These are phyloP conservation scores for Eupithecia dodoneata DNA, from an alignment of 2,888 invertebrate genomes.

Conservation along the genomic window DNA sequence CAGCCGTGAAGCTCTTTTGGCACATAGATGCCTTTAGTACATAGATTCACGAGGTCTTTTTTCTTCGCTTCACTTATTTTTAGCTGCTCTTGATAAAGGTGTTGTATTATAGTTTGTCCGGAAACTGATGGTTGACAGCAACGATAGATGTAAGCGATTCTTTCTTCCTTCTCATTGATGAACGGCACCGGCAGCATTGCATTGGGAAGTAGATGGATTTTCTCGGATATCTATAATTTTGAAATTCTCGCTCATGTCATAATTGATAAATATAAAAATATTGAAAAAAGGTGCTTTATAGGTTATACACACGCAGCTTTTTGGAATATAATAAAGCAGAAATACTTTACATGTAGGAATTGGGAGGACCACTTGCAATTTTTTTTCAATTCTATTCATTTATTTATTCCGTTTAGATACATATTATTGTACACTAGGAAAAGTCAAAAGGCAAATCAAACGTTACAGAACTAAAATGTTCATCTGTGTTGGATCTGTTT, in stretches of 20 bases:
- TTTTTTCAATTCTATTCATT: no score
- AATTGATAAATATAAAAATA: conserved; percentile 10
- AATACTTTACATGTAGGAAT: no score
- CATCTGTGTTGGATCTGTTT: conserved; percentile 17
- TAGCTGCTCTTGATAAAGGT: background rate
- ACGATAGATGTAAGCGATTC: conserved; percentile 1
- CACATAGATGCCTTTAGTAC: no score
- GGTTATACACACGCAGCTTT: no score
- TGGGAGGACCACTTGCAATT: no score
- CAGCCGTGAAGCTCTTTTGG: no score
- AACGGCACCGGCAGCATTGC: background rate
- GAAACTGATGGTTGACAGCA: background rate
- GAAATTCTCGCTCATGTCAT: conserved; percentile 5
- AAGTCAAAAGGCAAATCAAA: background rate
- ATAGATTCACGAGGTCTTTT: no score
- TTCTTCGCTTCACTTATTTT: conserved; percentile 8
- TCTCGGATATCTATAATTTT: background rate
- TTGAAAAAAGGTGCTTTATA: conserved; percentile 7
- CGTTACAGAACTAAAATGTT: background rate
- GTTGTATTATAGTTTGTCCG: conserved; percentile 1
- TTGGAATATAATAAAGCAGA: no score
- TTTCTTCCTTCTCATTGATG: background rate
- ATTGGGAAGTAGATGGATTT: conserved; percentile 7
- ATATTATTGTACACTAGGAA: no score
- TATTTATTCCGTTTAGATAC: no score